Conservation (phyloP, 2,797 vertebrate species). For the Propithecus deckenii region DNA sequence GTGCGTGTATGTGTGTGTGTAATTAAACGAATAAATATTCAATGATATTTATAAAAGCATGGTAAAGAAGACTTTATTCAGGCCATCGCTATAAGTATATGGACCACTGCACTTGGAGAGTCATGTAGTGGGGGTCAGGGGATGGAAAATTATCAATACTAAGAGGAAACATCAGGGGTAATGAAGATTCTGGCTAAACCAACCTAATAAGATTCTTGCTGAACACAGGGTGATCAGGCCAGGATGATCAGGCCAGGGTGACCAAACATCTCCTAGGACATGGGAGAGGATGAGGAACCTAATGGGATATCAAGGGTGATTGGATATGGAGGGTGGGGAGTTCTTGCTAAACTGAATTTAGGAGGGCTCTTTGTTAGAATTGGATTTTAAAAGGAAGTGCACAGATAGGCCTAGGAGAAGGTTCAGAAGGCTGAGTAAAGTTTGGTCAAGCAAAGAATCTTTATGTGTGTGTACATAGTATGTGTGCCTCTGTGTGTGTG, state of each 20-base stretch:
- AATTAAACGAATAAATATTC: neutral
- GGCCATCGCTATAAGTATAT: neutral
- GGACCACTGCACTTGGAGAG: neutral
- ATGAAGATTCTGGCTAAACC: neutral
- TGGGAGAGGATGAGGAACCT: neutral
- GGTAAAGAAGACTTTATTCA: neutral
- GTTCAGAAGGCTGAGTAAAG: neutral
- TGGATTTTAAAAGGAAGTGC: neutral
- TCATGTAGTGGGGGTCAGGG: neutral
- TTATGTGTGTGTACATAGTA: neutral
- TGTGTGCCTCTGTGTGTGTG: neutral
- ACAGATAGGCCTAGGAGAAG: neutral
- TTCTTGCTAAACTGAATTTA: neutral
- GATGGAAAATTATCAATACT: neutral
- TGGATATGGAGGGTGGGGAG: too few species aligned
- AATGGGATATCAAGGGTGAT: neutral
- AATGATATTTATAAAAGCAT: neutral
- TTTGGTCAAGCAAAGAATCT: neutral
- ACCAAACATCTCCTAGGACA: neutral
- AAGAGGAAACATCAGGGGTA: neutral
- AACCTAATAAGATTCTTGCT: neutral
- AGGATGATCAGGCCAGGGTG: neutral
- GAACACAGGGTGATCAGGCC: neutral
- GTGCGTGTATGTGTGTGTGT: neutral
- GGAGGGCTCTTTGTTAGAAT: neutral